These are phyloP conservation scores for Macrostomum cliftonense DNA, from an alignment of 2,888 invertebrate species.

Conservation along the genomic window DNA sequence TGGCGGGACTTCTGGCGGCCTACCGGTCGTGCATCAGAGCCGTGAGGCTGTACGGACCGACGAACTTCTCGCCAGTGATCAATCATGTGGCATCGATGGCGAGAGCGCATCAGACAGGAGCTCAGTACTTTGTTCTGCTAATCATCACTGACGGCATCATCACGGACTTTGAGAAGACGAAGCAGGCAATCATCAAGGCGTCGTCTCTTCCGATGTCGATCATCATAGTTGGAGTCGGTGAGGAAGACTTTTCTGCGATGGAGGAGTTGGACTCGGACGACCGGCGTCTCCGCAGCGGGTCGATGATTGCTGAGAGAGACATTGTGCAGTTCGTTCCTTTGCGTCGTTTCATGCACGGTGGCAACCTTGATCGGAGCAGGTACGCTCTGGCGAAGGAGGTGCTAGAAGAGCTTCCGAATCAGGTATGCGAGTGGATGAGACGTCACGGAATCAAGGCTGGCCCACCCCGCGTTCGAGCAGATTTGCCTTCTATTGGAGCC, in stretches of 20 bases:
- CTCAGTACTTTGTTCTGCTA: background rate
- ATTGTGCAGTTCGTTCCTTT: constrained; percentile 1
- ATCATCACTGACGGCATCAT: background rate
- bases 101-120: constrained; percentile 1
- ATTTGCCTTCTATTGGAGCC: background rate
- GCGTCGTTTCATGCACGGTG: constrained; percentile 13
- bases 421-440: background rate
- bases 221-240: constrained; percentile 1
- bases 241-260: background rate
- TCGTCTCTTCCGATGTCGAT: background rate
- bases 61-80: constrained; percentile 34
- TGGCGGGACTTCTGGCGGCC: constrained; percentile 30
- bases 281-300: background rate
- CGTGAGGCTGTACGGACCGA: constrained; percentile 30
- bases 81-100: constrained; percentile 32
- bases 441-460: background rate
- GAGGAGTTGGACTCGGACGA: background rate
- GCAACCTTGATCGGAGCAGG: constrained; percentile 21
- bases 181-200: background rate
- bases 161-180: background rate
- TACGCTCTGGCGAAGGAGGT: background rate
- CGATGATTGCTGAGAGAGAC: background rate
- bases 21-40: constrained; percentile 26
- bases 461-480: background rate
- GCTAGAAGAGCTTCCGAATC: background rate